Evolutionary conservation across 2,888 invertebrate genomes (phyloP).

Genomic region (Cosmia trapezina): DNA sequence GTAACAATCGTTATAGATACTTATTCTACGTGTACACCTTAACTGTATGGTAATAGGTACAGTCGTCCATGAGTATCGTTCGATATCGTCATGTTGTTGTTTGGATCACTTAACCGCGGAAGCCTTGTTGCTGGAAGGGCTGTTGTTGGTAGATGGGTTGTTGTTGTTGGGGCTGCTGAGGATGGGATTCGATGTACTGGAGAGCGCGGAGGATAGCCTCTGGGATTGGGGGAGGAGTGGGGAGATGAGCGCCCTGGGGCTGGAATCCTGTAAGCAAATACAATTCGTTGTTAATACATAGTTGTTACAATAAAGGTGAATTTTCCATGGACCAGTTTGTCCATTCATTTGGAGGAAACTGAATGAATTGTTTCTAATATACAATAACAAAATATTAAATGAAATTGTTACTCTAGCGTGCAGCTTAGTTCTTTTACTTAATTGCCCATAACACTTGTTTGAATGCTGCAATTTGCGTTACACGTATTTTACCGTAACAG

Average conservation of each 20-base stretch:
- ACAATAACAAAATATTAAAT: conserved; percentile 16
- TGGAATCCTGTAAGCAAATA: conserved; percentile 89
- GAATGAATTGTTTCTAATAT: conserved; percentile 2
- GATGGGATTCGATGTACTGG: conserved; percentile 76
- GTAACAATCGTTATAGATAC: conserved; percentile 79
- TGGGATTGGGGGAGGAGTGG: conserved; percentile 92
- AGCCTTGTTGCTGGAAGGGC: conserved; percentile 64
- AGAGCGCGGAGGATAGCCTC: conserved; percentile 90
- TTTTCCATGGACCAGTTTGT: background rate
- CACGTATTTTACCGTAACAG: conserved; percentile 30
- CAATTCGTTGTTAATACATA: conserved; percentile 5
- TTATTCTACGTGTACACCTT: conserved; percentile 69
- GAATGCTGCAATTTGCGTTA: conserved; percentile 25
- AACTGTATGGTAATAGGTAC: conserved; percentile 67
- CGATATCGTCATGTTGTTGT: conserved; percentile 37
- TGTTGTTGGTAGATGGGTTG: conserved; percentile 66
- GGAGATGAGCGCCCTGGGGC: conserved; percentile 91
- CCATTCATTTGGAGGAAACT: background rate
- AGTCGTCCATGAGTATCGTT: conserved; percentile 64
- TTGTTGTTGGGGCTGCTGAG: conserved; percentile 80
- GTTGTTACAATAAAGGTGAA: background rate
- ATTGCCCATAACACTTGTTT: conserved; percentile 23
- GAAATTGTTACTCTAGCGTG: conserved; percentile 2
- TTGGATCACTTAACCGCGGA: conserved; percentile 78
- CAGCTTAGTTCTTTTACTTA: conserved; percentile 8